Percentiles rank a stretch among this genome's conserved stretches.
Conservation (phyloP, 2,797 vertebrate species). For the Gallirallus australis region DNA sequence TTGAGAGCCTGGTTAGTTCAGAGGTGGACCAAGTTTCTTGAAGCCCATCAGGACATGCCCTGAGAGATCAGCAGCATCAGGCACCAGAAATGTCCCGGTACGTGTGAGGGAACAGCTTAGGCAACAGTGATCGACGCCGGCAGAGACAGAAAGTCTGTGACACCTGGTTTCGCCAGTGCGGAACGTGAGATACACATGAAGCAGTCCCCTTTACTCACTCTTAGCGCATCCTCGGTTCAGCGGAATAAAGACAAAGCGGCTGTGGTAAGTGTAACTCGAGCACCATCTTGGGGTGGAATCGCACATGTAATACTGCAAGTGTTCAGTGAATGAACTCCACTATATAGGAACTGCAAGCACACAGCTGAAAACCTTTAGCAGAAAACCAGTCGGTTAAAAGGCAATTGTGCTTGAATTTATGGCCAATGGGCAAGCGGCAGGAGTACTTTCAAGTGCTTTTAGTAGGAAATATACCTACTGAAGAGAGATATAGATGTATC, state of each 20-base stretch:
- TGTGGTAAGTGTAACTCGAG: neutral
- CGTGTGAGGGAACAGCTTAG: neutral
- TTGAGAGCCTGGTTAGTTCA: neutral
- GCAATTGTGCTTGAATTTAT: neutral
- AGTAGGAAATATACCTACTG: neutral
- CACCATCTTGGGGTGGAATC: neutral
- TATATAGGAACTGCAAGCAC: fast-evolving
- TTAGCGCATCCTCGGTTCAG: neutral
- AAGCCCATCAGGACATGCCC: neutral
- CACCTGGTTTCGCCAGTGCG: neutral
- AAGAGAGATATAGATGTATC: neutral
- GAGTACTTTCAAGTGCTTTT: neutral
- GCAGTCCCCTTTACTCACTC: neutral
- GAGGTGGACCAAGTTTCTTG: fast-evolving
- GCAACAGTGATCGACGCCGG: neutral
- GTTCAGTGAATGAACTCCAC: fast-evolving
- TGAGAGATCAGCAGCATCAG: neutral
- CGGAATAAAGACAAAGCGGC: fast-evolving
- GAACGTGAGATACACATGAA: neutral
- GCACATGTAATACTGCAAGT: neutral
- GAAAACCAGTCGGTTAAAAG: neutral
- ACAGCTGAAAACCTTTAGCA: neutral
- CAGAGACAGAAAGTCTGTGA: neutral
- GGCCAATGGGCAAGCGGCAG: neutral
- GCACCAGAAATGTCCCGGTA: neutral